Base-by-base conservation (phyloP, 1,140 invertebrate species). In the Chironomus striatipennis region DNA sequence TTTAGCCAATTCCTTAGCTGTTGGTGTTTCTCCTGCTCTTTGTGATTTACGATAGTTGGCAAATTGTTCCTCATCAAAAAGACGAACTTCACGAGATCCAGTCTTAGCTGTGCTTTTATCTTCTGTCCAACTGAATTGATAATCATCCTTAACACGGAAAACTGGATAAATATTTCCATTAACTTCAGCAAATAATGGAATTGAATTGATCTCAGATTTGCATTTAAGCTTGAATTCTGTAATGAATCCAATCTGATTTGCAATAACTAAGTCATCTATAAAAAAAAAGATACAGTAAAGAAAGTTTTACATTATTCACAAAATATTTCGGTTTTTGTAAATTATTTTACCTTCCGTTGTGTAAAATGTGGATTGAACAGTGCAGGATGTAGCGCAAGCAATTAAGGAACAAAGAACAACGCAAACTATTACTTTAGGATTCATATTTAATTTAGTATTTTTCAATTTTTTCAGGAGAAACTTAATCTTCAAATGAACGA, bases 31-130 rank as follows among this genome's bases (percentile, higher is more conserved):
- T 67, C 87, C 87, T 77, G 88, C 88, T 74, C 91, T 86, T 75
- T 90, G 83, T 42, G 91, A 90, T 79, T 93, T 93, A 18, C 91
- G 87, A 8, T 97, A 84, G 64, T 89, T 89, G 17, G 92, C 88
- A 83, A 92, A 97, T 75, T 93, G 93, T 81, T 97, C 95, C 84
- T 98, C 95, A 79, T 97, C 93, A 79, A 91, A 94, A 2, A 98
- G 83, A 76, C 90, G 89, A n/a, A 97, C 86, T 73, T 86, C 85
- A 77, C 94, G 91, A 73, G 90, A 88, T 43, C 95, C 95, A 74
- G 91, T 90, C 65, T 86, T 86, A 0, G 93, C 89, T 78, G 90
- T 91, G 47, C 91, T 90, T 7, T 91, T 86, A 75, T 96, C 94
- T 81, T 96, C 93, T 73, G 91, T 92, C 93, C 94, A 97, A 77